A percentile compares a stretch with the other conserved stretches of the same genome.
phyloP scores from a whole-genome alignment of 2,888 invertebrate genomes.

The Drosophila peninsularis region DNA sequence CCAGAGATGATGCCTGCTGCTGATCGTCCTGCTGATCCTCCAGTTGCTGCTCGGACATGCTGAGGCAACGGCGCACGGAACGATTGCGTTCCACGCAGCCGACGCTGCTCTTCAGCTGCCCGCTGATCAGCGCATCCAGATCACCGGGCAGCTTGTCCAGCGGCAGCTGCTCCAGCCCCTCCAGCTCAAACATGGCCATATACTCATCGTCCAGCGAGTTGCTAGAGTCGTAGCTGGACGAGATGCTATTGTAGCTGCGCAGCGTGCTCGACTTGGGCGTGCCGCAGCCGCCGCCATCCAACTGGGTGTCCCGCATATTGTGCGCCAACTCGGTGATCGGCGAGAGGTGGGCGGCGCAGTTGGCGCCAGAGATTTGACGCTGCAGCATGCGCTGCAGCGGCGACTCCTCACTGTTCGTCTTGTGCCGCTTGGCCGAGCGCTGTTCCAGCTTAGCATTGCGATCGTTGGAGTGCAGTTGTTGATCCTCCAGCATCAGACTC shows the following conservation, averaged over 20 bases:
- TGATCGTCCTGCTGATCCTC: background rate
- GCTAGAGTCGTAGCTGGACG: conserved; percentile 85
- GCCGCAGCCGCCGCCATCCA: conserved; percentile 25
- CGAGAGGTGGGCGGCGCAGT: conserved; percentile 40
- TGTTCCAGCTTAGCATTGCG: conserved; percentile 14
- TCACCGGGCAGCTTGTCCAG: conserved; percentile 85
- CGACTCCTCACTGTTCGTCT: conserved; percentile 23
- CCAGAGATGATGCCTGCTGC: background rate
- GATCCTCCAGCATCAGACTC: conserved; percentile 35
- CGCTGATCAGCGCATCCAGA: conserved; percentile 87
- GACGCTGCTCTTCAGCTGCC: conserved; percentile 84
- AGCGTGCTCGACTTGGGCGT: conserved; percentile 71
- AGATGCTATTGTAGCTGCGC: conserved; percentile 85
- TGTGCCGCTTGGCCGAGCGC: conserved; percentile 50
- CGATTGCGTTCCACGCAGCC: conserved; percentile 71
- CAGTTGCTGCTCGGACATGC: conserved; percentile 83
- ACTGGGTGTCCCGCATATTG: conserved; percentile 46
- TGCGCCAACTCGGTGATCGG: conserved; percentile 66
- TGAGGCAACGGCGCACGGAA: conserved; percentile 84
- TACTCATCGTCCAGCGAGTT: conserved; percentile 87
- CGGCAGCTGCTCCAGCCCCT: conserved; percentile 63
- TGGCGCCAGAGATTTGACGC: conserved; percentile 29
- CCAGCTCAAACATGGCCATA: conserved; percentile 87
- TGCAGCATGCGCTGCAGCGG: conserved; percentile 58
- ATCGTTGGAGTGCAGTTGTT: background rate